Conservation (phyloP, 2,113 vertebrate genomes). For the Micronisus gabar region DNA sequence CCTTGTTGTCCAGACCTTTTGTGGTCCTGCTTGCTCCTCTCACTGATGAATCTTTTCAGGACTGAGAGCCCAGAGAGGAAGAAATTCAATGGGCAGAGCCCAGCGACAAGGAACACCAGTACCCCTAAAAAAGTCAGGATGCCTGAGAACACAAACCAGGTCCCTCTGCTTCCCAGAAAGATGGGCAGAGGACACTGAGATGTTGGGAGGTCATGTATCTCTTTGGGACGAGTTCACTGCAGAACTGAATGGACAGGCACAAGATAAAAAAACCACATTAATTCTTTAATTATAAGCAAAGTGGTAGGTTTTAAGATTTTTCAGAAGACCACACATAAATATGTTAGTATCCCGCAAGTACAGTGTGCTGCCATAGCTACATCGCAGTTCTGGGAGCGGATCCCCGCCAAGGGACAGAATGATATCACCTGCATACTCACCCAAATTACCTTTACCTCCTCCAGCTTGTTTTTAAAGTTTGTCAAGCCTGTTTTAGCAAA, state of each 20-base stretch:
- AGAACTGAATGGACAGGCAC: fast-evolving
- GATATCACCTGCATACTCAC: not conserved
- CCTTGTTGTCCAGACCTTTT: not conserved
- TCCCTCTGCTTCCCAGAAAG: not conserved
- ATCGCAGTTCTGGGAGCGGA: not conserved
- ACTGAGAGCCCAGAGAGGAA: not conserved
- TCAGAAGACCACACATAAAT: not conserved
- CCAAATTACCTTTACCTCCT: not conserved
- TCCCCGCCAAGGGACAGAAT: not conserved
- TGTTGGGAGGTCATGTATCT: not conserved
- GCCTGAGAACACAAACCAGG: not conserved
- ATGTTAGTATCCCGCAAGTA: not conserved
- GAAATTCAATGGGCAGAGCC: not conserved
- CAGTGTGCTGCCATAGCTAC: not conserved
- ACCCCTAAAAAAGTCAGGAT: not conserved
- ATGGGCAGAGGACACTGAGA: not conserved
- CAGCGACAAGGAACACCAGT: not conserved
- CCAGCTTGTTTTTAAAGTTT: not conserved
- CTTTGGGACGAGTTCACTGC: not conserved
- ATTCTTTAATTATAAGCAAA: not conserved
- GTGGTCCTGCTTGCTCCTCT: not conserved
- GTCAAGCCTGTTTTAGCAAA: not conserved
- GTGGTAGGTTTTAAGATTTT: not conserved
- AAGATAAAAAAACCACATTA: not conserved
- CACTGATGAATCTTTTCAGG: not conserved